Evolutionary conservation across 2,888 invertebrate genomes (phyloP).

Genomic region (Tenthredo mesomela): DNA sequence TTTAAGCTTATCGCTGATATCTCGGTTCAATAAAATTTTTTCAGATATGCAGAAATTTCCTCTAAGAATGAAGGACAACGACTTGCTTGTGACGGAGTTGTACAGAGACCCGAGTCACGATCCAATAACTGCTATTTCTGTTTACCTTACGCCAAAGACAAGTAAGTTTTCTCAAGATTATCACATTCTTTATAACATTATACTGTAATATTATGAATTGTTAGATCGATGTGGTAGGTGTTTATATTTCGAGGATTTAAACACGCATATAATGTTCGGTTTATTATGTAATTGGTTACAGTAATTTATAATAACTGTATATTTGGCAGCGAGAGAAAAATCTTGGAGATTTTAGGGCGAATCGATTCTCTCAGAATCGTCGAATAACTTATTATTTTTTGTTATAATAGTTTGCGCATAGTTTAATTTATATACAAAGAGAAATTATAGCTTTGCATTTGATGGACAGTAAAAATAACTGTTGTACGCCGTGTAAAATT

Average conservation of each 20-base stretch:
- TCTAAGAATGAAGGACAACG: slow-evolving; percentile 99
- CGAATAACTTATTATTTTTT: not conserved
- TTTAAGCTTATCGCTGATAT: slow-evolving; percentile 25
- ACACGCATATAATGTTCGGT: not conserved
- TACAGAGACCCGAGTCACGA: slow-evolving; percentile 97
- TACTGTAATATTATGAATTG: not conserved
- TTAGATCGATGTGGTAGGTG: not conserved
- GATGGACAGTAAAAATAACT: slow-evolving; percentile 2
- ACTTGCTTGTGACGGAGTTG: slow-evolving; percentile 96
- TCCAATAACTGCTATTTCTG: slow-evolving; percentile 98
- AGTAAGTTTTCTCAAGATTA: slow-evolving; percentile 83
- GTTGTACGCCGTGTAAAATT: slow-evolving; percentile 17
- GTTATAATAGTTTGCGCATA: not conserved
- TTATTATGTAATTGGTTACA: not conserved
- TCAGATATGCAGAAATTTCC: slow-evolving; percentile 99
- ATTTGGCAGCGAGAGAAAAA: not conserved
- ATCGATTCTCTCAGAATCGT: not conserved
- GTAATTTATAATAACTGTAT: not conserved
- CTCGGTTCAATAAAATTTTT: slow-evolving; percentile 62
- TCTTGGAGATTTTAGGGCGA: not conserved
- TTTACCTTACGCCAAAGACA: slow-evolving; percentile 99
- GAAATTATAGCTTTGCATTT: not conserved
- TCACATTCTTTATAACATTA: not conserved
- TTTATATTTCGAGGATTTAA: not conserved
- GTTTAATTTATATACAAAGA: not conserved